phyloP scores from a whole-genome alignment of 2,797 vertebrate genomes.

The Pelodytes ibericus region DNA sequence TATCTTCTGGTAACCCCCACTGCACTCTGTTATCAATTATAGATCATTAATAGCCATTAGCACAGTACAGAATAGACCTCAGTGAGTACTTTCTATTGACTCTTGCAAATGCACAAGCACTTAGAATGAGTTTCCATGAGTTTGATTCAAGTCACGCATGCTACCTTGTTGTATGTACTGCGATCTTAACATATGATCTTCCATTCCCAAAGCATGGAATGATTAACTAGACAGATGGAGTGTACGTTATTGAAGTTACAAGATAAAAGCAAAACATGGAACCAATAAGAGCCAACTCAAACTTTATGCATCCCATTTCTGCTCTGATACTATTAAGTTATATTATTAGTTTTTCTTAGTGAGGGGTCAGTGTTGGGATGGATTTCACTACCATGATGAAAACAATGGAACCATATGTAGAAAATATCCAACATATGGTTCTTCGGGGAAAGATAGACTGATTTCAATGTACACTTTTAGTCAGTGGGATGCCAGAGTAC shows the following conservation, averaged over 20 bases:
- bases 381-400: constrained; percentile 5
- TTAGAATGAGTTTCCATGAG: not conserved
- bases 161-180: not conserved
- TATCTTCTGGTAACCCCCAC: not conserved
- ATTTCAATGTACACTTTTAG: constrained; percentile 3
- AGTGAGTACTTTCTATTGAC: not conserved
- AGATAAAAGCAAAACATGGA: constrained; percentile 43
- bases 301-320: constrained; percentile 21
- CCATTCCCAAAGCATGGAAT: constrained; percentile 35
- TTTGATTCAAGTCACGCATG: not conserved
- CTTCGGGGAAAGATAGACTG: not conserved
- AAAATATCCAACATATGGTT: not conserved
- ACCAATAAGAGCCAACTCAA: constrained; percentile 25
- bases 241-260: constrained; percentile 1
- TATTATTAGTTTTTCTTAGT: constrained; percentile 4
- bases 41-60: constrained; percentile 3
- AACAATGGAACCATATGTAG: constrained; percentile 9
- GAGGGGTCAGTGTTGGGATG: constrained; percentile 15
- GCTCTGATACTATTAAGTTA: constrained; percentile 6
- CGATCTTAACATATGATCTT: constrained; percentile 24
- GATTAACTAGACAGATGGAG: constrained; percentile 41
- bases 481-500: not conserved
- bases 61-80: not conserved
- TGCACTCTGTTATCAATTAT: constrained; percentile 5
- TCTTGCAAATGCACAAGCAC: not conserved